Conservation (phyloP, 2,888 invertebrate species). For the Choristoneura rosaceana region DNA sequence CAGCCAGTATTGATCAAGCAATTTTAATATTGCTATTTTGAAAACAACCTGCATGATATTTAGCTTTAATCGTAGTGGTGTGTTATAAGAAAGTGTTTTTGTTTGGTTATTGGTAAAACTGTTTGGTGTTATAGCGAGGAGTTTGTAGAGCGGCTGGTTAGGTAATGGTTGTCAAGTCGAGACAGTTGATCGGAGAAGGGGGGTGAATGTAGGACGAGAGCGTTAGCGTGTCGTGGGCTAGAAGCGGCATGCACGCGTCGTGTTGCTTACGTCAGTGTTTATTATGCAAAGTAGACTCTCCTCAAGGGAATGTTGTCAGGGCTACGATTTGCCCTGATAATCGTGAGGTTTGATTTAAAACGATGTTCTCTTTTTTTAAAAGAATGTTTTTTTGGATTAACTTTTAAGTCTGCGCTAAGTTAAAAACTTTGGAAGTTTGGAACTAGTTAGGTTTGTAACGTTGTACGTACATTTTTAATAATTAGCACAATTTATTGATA, state of each 20-base stretch:
- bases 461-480: too few relatives aligned
- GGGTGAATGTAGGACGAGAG: conserved; percentile 80
- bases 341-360: not conserved
- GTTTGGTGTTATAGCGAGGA: conserved; percentile 57
- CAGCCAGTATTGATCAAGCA: conserved; percentile 65
- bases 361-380: not conserved
- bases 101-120: conserved; percentile 44
- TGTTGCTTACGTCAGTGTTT: conserved; percentile 50
- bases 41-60: conserved; percentile 51
- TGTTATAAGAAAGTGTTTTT: conserved; percentile 50
- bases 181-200: conserved; percentile 78
- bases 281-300: conserved; percentile 45
- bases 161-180: conserved; percentile 78
- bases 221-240: conserved; percentile 52
- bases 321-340: conserved; percentile 5
- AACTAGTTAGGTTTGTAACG: not conserved
- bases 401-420: not conserved
- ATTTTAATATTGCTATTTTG: conserved; percentile 56
- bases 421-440: not conserved
- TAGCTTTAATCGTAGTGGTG: conserved; percentile 59
- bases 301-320: conserved; percentile 20
- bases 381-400: not conserved
- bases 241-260: conserved; percentile 58
- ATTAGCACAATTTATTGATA: too few relatives aligned
- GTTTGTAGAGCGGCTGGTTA: conserved; percentile 78